phyloP scores from a whole-genome alignment of 2,797 vertebrate genomes.

The Toxotes lorentzi region DNA sequence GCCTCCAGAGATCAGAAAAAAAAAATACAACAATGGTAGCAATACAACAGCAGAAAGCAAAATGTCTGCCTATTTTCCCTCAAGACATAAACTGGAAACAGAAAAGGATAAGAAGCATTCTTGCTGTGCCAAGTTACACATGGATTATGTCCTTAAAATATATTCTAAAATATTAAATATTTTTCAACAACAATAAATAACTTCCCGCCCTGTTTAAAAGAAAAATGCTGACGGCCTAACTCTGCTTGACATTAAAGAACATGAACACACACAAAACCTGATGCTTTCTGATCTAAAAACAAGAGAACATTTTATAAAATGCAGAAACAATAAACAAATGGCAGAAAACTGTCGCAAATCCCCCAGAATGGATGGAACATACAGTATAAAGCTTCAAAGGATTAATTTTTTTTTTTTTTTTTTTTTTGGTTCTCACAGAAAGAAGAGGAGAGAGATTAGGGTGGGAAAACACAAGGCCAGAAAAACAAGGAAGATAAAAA shows the following conservation, averaged over 20 bases:
- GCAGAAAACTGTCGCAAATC: neutral
- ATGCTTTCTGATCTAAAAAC: neutral
- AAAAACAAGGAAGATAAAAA: slow-evolving; percentile 44
- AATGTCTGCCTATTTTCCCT: neutral
- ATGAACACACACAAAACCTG: slow-evolving; percentile 2
- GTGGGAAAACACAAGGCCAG: slow-evolving; percentile 27
- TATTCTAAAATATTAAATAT: neutral
- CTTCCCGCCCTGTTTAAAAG: neutral
- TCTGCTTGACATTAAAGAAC: neutral
- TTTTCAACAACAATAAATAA: neutral
- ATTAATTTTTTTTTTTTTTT: neutral
- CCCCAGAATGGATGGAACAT: neutral
- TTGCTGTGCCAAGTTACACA: neutral
- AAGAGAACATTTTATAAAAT: neutral
- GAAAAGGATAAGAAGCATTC: neutral
- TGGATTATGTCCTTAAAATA: neutral
- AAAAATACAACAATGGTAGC: neutral
- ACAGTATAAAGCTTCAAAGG: neutral
- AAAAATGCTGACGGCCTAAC: neutral
- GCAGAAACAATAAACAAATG: neutral
- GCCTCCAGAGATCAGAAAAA: slow-evolving; percentile 7
- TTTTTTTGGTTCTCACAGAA: slow-evolving; percentile 49
- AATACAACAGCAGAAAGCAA: neutral
- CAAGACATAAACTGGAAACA: neutral
- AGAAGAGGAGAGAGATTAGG: slow-evolving; percentile 35